Evolutionary conservation across 2,113 vertebrate species (phyloP), one percentile per base, ranked within the genome.

Genomic region (Semnopithecus entellus): DNA sequence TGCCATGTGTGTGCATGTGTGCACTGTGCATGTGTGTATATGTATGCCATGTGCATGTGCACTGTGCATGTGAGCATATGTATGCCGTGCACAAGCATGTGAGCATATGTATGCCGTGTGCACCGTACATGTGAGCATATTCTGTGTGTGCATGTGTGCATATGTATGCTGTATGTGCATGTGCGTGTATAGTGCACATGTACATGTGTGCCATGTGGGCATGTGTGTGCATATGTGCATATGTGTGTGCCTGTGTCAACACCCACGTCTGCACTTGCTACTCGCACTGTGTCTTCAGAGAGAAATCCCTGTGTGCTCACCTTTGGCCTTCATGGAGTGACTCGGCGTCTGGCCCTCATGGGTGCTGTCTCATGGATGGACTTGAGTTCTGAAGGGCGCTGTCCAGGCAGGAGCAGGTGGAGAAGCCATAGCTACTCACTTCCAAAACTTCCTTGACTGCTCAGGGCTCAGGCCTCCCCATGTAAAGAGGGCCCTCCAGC

Each of bases 281-380:
- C 66, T 23, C 2, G 1, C 35, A 18, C 14, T 25, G 35, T 61
- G 22, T 35, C 72, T 50, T 59, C 16, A 55, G 68, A 88, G 52
- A 30, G 13, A 38, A n/a, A 13, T 20, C 0, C 30, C 43, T 35
- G 2, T 6, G 32, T 23, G n/a, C 38, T 11, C 16, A n/a, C 23
- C 40, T 14, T 43, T 27, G 40, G 23, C 22, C 68, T 72, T 72
- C 68, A 72, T 11, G 20, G 35, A 70, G 35, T 8, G 16, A 3
- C 17, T 52, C 30, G 13, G 78, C 16, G 5, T 27, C 25, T 30
- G 61, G 61, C 61, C 22, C 25, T 0, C 3, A 48, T 0, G 3
- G 55, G 27, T 6, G 12, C 55, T 89, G 35, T 64, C 48, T 75
- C 48, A 0, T 0, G 1, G 35, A 22, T 2, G 27, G 1, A 84